These are phyloP conservation scores for Silurus meridionalis DNA, from an alignment of 2,113 vertebrate species.

Conservation along the genomic window DNA sequence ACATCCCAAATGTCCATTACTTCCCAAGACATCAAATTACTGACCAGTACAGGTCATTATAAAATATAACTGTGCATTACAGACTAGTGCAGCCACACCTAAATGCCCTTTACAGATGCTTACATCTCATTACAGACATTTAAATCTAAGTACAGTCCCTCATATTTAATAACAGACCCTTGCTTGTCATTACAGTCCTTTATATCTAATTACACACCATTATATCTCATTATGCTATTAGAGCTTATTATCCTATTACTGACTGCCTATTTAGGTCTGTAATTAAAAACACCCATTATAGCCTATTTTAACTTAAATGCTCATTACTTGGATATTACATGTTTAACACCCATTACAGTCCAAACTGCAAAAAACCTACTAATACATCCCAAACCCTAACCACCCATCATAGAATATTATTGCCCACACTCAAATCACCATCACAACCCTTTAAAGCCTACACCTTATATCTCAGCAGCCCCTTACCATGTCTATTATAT, in stretches of 20 bases:
- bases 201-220: not conserved
- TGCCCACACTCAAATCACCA: not conserved
- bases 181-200: not conserved
- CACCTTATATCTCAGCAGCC: not conserved
- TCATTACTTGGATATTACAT: too few species aligned
- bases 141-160: too few species aligned
- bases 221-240: not conserved
- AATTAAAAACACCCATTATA: not conserved
- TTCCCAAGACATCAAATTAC: not conserved
- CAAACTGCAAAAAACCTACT: not conserved
- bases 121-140: too few species aligned
- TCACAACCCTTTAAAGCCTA: not conserved
- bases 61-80: not conserved
- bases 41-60: not conserved
- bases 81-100: too few species aligned
- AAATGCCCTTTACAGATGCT: too few species aligned
- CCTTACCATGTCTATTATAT: too few species aligned
- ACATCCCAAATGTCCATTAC: not conserved
- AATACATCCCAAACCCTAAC: not conserved
- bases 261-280: not conserved
- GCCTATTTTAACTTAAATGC: too few species aligned
- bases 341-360: not conserved
- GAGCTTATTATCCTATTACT: not conserved
- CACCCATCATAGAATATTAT: not conserved
- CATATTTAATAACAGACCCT: too few species aligned